Conservation (phyloP, 2,888 invertebrate genomes). For the Periphyllus acericola region DNA sequence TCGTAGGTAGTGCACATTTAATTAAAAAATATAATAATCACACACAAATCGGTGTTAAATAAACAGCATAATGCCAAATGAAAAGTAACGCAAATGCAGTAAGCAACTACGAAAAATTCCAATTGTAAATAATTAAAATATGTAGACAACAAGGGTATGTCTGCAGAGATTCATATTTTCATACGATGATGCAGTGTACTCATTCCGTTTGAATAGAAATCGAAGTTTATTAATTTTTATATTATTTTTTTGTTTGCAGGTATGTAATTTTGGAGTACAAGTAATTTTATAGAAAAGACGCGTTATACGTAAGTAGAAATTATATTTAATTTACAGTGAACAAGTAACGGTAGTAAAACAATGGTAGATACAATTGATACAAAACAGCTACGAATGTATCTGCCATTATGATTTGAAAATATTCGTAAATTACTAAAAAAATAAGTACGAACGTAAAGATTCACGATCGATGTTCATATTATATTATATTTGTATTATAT, state of each 20-base stretch:
- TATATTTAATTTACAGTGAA: not conserved
- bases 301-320: not conserved
- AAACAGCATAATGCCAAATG: not conserved
- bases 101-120: not conserved
- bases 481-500: no score
- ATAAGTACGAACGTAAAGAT: no score
- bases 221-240: not conserved
- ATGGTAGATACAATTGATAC: no score
- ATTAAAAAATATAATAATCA: not conserved
- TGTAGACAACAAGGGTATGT: no score
- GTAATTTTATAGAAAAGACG: not conserved
- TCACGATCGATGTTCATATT: no score
- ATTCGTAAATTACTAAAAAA: no score
- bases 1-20: no score
- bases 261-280: not conserved
- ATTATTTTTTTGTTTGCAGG: constrained; percentile 5
- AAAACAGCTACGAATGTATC: no score
- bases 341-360: not conserved
- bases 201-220: no score
- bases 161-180: no score
- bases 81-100: not conserved
- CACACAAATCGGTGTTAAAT: not conserved
- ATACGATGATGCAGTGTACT: no score
- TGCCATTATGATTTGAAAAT: no score
- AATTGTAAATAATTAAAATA: not conserved